These are phyloP conservation scores for Trematocara zebra DNA, from an alignment of 2,113 vertebrate genomes.

Conservation along the genomic window DNA sequence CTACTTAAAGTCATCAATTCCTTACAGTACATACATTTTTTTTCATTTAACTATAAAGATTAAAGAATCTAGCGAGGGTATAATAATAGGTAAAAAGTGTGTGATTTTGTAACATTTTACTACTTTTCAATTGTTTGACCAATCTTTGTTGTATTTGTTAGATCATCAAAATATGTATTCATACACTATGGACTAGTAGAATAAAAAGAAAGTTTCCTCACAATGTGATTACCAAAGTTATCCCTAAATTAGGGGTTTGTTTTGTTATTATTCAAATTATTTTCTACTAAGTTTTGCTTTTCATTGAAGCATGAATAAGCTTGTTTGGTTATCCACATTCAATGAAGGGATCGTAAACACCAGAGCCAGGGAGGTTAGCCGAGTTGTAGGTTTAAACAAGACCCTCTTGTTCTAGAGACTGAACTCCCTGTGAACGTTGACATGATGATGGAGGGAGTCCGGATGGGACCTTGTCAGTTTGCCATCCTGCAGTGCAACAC, in stretches of 20 bases:
- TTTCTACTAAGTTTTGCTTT: neutral
- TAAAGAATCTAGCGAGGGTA: neutral
- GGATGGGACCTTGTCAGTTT: conserved; percentile 51
- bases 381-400: conserved; percentile 45
- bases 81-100: neutral
- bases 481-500: conserved; percentile 15
- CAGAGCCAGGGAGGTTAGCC: conserved; percentile 2
- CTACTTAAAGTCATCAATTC: neutral
- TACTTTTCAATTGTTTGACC: neutral
- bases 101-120: neutral
- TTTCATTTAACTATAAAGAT: neutral
- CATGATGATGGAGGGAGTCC: conserved; percentile 69
- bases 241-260: neutral
- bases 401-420: conserved; percentile 44
- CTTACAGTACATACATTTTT: neutral
- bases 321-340: neutral
- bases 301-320: neutral
- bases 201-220: fast-evolving
- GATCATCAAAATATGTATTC: neutral
- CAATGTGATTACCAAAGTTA: neutral
- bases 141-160: neutral
- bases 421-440: conserved; percentile 55
- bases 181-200: neutral
- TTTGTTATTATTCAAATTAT: neutral
- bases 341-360: neutral